Evolutionary conservation across 2,797 vertebrate species (phyloP).

Genomic region (Sebastes alutus): DNA sequence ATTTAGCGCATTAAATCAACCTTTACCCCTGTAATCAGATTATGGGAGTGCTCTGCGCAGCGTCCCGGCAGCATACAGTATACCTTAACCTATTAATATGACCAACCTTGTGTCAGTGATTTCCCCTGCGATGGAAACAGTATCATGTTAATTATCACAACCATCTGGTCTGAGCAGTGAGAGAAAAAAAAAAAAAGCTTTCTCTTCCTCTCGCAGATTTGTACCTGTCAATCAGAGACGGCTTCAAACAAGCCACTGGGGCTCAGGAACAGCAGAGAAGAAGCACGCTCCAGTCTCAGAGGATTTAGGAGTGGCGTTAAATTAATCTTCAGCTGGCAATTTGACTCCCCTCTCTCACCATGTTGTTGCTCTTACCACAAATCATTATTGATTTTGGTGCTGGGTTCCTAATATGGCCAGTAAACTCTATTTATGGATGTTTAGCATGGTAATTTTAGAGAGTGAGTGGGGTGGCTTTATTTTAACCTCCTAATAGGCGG

Average conservation of each 20-base stretch:
- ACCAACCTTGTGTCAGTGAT: constrained; percentile 85
- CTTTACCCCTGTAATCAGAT: constrained; percentile 79
- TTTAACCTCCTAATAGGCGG: constrained; percentile 5
- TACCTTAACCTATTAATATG: constrained; percentile 86
- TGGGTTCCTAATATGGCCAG: constrained; percentile 59
- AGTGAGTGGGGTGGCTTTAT: background rate
- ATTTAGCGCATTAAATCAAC: constrained; percentile 80
- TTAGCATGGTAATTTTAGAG: constrained; percentile 50
- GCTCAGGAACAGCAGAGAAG: constrained; percentile 80
- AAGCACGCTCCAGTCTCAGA: constrained; percentile 74
- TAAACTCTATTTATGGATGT: constrained; percentile 59
- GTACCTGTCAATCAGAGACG: constrained; percentile 85
- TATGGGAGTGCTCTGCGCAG: constrained; percentile 71
- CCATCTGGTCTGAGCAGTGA: constrained; percentile 85
- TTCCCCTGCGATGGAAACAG: constrained; percentile 86
- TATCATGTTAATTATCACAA: constrained; percentile 90
- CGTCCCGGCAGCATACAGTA: constrained; percentile 77
- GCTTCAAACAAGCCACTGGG: constrained; percentile 81
- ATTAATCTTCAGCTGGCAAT: constrained; percentile 84
- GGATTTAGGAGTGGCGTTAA: constrained; percentile 84
- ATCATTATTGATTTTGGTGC: constrained; percentile 77
- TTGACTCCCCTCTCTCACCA: constrained; percentile 74
- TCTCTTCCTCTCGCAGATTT: constrained; percentile 83
- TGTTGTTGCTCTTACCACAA: constrained; percentile 71
- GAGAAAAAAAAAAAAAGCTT: constrained; percentile 42